Conservation (phyloP, 1,140 invertebrate genomes). For the Pogonomyrmex barbatus region DNA sequence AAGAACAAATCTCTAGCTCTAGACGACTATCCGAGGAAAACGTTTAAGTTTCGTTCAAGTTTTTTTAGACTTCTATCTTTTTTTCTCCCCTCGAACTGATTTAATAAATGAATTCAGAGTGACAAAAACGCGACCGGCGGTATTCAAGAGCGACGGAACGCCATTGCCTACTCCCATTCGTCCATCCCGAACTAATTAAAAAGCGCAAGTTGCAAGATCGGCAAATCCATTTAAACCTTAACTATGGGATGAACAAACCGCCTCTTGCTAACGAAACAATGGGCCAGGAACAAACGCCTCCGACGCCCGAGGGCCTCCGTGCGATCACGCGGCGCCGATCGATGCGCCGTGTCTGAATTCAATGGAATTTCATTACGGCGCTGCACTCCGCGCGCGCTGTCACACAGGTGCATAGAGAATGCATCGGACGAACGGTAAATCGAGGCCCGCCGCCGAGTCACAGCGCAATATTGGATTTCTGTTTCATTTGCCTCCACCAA, state of each 20-base stretch:
- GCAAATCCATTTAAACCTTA: slow-evolving; percentile 58
- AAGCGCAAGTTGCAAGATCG: slow-evolving; percentile 58
- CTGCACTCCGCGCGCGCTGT: slow-evolving; percentile 63
- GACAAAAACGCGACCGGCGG: background rate
- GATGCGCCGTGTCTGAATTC: slow-evolving; percentile 54
- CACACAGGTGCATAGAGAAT: slow-evolving; percentile 67
- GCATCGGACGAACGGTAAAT: slow-evolving; percentile 65
- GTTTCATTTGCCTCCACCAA: slow-evolving; percentile 55
- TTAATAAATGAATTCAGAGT: slow-evolving; percentile 43
- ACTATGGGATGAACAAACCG: slow-evolving; percentile 52
- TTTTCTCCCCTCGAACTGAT: background rate
- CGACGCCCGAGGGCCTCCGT: slow-evolving; percentile 27
- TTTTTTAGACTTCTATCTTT: background rate
- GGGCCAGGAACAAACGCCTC: slow-evolving; percentile 20
- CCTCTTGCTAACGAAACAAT: slow-evolving; percentile 56
- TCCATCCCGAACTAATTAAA: slow-evolving; percentile 42
- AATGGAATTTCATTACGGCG: slow-evolving; percentile 73
- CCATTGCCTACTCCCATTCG: slow-evolving; percentile 1
- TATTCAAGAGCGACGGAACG: slow-evolving; percentile 8
- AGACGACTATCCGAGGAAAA: background rate
- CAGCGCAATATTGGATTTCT: slow-evolving; percentile 66
- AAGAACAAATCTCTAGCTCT: background rate
- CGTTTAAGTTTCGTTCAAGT: background rate
- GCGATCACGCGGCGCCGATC: slow-evolving; percentile 28
- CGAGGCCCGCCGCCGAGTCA: slow-evolving; percentile 41